A percentile compares a stretch with the other conserved stretches of the same genome.
phyloP scores from a whole-genome alignment of 2,113 vertebrate genomes.

The Fukomys damarensis region DNA sequence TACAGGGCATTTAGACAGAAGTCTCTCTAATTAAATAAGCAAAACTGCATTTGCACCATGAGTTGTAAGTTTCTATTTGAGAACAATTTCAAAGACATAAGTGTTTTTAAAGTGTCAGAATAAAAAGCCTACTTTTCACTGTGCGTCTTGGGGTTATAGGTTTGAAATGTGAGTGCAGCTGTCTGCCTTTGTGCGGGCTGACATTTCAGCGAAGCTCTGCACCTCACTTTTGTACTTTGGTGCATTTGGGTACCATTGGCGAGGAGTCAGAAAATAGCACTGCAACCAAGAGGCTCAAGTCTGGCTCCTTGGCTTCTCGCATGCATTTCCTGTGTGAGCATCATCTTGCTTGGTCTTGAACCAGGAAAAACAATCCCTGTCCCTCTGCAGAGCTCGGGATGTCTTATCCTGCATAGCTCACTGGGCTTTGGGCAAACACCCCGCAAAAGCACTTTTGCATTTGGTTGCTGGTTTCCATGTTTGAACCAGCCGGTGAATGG shows the following conservation, averaged over 20 bases:
- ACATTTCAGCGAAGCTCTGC: background rate
- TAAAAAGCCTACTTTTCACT: slow-evolving; percentile 18
- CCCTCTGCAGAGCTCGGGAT: background rate
- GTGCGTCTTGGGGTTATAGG: background rate
- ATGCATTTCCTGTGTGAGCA: slow-evolving; percentile 8
- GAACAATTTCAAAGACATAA: slow-evolving; percentile 46
- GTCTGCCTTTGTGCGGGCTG: background rate
- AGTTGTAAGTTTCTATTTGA: slow-evolving; percentile 52
- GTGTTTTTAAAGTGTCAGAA: slow-evolving; percentile 14
- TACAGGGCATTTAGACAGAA: background rate
- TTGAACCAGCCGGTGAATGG: background rate
- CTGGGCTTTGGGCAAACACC: background rate
- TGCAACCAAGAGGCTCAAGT: background rate
- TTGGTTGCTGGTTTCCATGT: background rate
- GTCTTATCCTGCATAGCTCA: background rate
- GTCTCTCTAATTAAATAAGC: slow-evolving; percentile 7
- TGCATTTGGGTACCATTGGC: background rate
- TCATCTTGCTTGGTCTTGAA: background rate
- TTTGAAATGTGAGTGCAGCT: background rate
- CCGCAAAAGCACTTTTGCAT: background rate
- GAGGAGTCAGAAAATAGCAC: slow-evolving; percentile 29
- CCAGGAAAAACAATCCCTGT: background rate
- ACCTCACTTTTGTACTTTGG: background rate
- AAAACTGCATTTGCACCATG: background rate
- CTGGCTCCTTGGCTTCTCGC: background rate